These are phyloP conservation scores for Rhagonycha lutea DNA, from an alignment of 2,888 invertebrate genomes.

Conservation along the genomic window DNA sequence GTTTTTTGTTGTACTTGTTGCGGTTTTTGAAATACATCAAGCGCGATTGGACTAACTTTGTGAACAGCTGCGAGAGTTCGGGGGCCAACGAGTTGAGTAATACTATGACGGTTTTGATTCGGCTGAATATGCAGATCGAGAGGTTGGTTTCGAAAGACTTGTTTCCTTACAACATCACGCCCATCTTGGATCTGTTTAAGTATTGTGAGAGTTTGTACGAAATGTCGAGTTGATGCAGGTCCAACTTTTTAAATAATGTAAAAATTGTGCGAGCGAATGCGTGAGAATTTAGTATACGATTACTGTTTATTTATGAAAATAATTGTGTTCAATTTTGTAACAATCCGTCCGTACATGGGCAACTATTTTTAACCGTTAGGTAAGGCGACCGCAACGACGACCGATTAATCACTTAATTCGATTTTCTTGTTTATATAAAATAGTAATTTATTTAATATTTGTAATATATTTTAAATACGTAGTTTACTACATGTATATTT, in stretches of 20 bases:
- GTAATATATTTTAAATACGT: neutral
- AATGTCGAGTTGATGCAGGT: conserved; percentile 51
- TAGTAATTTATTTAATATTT: neutral
- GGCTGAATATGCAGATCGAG: conserved; percentile 79
- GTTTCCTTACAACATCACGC: conserved; percentile 90
- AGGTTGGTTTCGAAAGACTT: conserved; percentile 80
- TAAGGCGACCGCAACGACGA: neutral
- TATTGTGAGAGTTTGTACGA: conserved; percentile 85
- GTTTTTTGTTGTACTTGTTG: conserved; percentile 82
- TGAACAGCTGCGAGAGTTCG: conserved; percentile 68
- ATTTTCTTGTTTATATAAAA: neutral
- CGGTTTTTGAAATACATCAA: conserved; percentile 83
- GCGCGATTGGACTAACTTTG: conserved; percentile 82
- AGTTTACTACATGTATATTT: neutral
- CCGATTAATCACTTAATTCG: neutral
- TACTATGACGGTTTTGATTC: conserved; percentile 82
- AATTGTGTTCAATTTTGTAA: neutral
- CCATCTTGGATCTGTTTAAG: conserved; percentile 80
- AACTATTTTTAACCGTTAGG: neutral
- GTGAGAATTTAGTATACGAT: neutral
- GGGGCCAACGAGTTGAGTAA: conserved; percentile 69
- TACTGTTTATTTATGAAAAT: neutral
- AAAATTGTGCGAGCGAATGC: neutral
- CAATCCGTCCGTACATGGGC: neutral
- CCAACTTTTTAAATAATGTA: neutral